Base-by-base conservation (phyloP, 1,140 invertebrate genomes). In the Apis florea region DNA sequence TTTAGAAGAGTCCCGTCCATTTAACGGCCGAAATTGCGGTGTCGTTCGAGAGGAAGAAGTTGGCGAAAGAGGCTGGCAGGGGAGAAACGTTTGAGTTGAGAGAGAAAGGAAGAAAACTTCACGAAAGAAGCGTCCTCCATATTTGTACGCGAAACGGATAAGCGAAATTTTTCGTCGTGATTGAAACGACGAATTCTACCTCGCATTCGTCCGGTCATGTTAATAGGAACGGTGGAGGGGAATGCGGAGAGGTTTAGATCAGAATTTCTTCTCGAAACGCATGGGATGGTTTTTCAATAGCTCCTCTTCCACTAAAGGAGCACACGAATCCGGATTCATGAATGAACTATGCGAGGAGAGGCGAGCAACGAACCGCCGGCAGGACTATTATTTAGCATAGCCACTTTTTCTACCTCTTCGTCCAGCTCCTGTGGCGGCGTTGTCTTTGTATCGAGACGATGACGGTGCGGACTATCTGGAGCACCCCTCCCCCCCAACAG, bases 341-440 rank as follows among this genome's bases (percentile, higher is more conserved):
- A 92, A 91, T 90, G 90, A 91, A 88, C 89, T 89, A 88, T 92
- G 90, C 89, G 84, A 79, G 83, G 68, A 70, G 68, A 86, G 79
- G 82, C 87, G 83, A 84, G 72, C 71, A 84, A 82, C 82, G 82
- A 82, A 75, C 79, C 86, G 72, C 68, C 82, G 76, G 59, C 61
- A 88, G 88, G 87, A 92, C 92, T 93, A 92, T 93, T 93, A 94
- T 93, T 94, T 93, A 91, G 91, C 92, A 92, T 93, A 93, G 92
- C 90, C 90, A 90, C 91, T 92, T 92, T 93, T 91, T 92, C 89
- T 78, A 82, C 75, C 63, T 6, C 64, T 68, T 69, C 80, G 84
- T 82, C 80, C 72, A 58, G 49, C 67, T 72, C 26, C 54, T 15
- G 19, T 88, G 90, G 90, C 91, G 90, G 89, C 89, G 88, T 88